Evolutionary conservation across 2,888 invertebrate species (phyloP).

Genomic region (Mycalesis mineus): DNA sequence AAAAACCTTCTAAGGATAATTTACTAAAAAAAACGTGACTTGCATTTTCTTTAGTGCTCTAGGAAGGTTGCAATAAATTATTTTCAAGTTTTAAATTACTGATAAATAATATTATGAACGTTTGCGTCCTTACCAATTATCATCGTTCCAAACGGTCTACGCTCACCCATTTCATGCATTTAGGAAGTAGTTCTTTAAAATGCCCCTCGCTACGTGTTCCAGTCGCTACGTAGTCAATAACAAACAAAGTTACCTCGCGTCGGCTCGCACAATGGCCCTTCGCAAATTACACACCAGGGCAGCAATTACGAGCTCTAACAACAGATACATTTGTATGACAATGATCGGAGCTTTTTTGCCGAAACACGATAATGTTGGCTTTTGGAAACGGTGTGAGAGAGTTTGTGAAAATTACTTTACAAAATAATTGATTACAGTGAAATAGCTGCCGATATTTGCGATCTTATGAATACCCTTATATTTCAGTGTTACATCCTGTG

Average conservation of each 20-base stretch:
- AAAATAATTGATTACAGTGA: background rate
- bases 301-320: conserved; percentile 67
- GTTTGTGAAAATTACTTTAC: conserved; percentile 1
- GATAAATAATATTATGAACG: too few species aligned
- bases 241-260: conserved; percentile 44
- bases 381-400: conserved; percentile 5
- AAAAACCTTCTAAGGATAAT: too few species aligned
- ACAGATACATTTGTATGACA: conserved; percentile 78
- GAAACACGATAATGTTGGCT: conserved; percentile 56
- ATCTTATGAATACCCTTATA: too few species aligned
- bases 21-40: too few species aligned
- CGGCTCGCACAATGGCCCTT: conserved; percentile 57
- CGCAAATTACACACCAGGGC: conserved; percentile 67
- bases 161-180: background rate
- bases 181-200: conserved; percentile 1
- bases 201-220: conserved; percentile 18
- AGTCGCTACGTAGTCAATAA: conserved; percentile 34
- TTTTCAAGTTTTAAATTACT: too few species aligned
- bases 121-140: too few species aligned
- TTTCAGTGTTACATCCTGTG: too few species aligned
- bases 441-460: background rate
- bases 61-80: too few species aligned
- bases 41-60: too few species aligned
- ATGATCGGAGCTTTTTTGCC: conserved; percentile 56
- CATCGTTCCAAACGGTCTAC: background rate